Conservation (phyloP, 2,888 invertebrate species). For the Cheilosia vulpina region DNA sequence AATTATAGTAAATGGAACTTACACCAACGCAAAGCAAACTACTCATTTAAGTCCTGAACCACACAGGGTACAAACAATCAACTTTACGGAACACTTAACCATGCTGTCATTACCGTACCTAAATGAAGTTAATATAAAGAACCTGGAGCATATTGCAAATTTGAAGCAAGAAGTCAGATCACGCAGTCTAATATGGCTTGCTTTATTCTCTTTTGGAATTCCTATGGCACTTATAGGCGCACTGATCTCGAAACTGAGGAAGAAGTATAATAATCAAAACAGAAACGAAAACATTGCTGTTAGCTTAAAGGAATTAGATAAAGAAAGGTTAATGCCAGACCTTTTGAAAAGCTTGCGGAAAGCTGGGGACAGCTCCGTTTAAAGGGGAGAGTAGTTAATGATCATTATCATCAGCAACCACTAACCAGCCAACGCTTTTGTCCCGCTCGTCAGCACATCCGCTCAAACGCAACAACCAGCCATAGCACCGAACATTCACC, state of each 20-base stretch:
- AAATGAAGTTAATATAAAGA: background rate
- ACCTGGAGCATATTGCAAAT: background rate
- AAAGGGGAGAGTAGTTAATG: too few relatives aligned
- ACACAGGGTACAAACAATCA: background rate
- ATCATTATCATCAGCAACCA: too few relatives aligned
- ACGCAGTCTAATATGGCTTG: background rate
- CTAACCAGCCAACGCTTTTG: too few relatives aligned
- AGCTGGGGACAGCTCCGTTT: too few relatives aligned
- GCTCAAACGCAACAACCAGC: too few relatives aligned
- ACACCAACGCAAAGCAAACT: too few relatives aligned
- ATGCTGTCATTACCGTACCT: background rate
- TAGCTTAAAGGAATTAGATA: background rate
- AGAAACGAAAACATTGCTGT: background rate
- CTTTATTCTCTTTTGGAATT: background rate
- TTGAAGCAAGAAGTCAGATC: background rate
- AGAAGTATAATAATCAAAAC: background rate
- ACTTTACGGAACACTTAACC: background rate
- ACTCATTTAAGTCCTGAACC: too few relatives aligned
- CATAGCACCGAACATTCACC: too few relatives aligned
- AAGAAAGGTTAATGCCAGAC: background rate
- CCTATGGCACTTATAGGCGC: background rate
- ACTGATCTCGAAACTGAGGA: background rate
- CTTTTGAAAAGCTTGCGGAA: too few relatives aligned
- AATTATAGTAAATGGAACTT: too few relatives aligned
- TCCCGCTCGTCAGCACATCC: too few relatives aligned